Conservation (phyloP, 2,888 invertebrate genomes). For the Stegophylla sp. region DNA sequence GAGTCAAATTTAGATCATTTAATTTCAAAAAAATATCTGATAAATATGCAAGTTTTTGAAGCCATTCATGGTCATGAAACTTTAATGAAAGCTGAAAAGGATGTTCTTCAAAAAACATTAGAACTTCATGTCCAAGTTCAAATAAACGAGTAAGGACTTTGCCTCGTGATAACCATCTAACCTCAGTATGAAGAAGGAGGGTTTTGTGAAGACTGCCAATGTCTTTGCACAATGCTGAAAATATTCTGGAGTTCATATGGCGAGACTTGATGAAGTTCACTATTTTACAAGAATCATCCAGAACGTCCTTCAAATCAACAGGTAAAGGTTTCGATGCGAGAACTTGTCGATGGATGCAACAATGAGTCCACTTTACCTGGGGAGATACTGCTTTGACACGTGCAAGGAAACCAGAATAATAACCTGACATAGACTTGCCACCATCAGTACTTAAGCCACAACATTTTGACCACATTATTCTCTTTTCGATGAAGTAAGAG, state of each 20-base stretch:
- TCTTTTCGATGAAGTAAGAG: constrained; percentile 60
- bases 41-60: background rate
- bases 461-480: constrained; percentile 47
- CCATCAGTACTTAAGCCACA: constrained; percentile 6
- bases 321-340: constrained; percentile 36
- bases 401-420: background rate
- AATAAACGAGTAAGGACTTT: too few relatives aligned
- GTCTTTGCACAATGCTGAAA: constrained; percentile 54
- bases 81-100: too few relatives aligned
- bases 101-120: too few relatives aligned
- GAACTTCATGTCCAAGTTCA: too few relatives aligned
- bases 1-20: background rate
- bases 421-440: constrained; percentile 3
- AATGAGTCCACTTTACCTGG: background rate
- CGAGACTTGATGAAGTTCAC: constrained; percentile 61
- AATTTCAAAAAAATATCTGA: background rate
- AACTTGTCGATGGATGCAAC: background rate
- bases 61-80: too few relatives aligned
- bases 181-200: too few relatives aligned
- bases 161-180: too few relatives aligned
- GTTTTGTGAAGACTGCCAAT: too few relatives aligned
- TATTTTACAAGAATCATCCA: constrained; percentile 56
- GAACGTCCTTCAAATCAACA: constrained; percentile 35
- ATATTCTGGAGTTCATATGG: constrained; percentile 60
- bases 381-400: background rate